Evolutionary conservation across 2,888 invertebrate genomes (phyloP), one percentile per base, ranked within the genome.

Genomic region (Timema cristinae): DNA sequence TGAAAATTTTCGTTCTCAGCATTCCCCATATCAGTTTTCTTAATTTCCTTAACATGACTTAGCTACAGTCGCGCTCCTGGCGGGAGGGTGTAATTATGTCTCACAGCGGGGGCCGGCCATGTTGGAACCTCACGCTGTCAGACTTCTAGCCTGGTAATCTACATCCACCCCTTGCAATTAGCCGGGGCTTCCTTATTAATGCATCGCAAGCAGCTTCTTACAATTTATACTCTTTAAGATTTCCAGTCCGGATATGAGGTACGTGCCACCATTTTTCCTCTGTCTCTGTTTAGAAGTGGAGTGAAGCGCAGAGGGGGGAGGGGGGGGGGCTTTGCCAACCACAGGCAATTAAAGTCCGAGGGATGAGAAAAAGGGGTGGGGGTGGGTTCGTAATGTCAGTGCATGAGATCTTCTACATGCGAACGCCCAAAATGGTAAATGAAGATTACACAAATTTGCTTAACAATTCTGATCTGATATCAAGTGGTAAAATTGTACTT

Each of bases 111-210:
- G 63, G 61, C 73, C 73, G 32, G 71, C 68, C 73, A 67, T 73
- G 68, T 72, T 72, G 72, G 70, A 47, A 61, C 50, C 72, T 69
- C 32, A 67, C 67, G 66, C 51, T 70, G 66, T 68, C 68, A 63
- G 69, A 66, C 69, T 63, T 68, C 13, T 50, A 13, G 16, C 51
- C 52, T 49, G 11, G 13, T 52, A 68, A 54, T 54, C 54, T 11
- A 13, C 56, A 47, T 51, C 47, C 50, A 7, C 63, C 61, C 32
- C 66, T 16, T 76, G 82, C 82, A 82, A 82, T 82, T 82, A 82
- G 82, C 81, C 79, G 79, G 32, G 81, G 81, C 70, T 81, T 82
- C 81, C 82, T 82, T 82, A 82, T 82, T 82, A 82, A 82, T 82
- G 73, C 73, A 70, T 70, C 59, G 69, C 72, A 66, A 59, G 69